Evolutionary conservation across 2,888 invertebrate species (phyloP).

Genomic region (Acholoe squamosa): DNA sequence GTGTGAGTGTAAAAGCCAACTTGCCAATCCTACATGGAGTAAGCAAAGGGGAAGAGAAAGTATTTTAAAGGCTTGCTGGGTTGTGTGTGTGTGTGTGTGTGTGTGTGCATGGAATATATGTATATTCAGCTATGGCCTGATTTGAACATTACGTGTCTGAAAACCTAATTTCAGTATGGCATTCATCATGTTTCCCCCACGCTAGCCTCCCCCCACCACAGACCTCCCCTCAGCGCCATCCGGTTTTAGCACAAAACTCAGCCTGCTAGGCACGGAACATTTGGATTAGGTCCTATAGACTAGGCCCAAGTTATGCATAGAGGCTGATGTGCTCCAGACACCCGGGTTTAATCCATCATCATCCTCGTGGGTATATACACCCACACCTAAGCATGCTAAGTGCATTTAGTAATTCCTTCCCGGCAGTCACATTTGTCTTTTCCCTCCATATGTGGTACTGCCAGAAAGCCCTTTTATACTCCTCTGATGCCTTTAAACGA

Average conservation of each 20-base stretch:
- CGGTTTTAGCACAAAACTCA: neutral
- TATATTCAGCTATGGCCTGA: neutral
- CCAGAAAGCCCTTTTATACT: neutral
- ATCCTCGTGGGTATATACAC: neutral
- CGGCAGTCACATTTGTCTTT: too few relatives aligned
- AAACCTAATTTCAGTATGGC: neutral
- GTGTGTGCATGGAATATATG: neutral
- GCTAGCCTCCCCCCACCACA: neutral
- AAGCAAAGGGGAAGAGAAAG: too few relatives aligned
- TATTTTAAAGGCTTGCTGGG: neutral
- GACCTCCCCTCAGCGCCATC: neutral
- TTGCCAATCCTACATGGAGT: too few relatives aligned
- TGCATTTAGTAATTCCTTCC: neutral
- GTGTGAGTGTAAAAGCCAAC: too few relatives aligned
- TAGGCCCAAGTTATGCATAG: neutral
- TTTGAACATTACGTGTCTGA: neutral
- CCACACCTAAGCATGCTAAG: too few relatives aligned
- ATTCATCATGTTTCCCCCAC: neutral
- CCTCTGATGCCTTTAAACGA: neutral
- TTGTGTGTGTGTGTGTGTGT: neutral
- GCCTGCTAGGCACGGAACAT: neutral
- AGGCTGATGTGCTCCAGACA: neutral
- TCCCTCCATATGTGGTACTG: too few relatives aligned
- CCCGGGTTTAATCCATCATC: neutral
- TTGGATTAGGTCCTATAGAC: neutral